phyloP scores from a whole-genome alignment of 37 sponge, comb jelly and placozoan genomes.

The Spongilla lacustris region DNA sequence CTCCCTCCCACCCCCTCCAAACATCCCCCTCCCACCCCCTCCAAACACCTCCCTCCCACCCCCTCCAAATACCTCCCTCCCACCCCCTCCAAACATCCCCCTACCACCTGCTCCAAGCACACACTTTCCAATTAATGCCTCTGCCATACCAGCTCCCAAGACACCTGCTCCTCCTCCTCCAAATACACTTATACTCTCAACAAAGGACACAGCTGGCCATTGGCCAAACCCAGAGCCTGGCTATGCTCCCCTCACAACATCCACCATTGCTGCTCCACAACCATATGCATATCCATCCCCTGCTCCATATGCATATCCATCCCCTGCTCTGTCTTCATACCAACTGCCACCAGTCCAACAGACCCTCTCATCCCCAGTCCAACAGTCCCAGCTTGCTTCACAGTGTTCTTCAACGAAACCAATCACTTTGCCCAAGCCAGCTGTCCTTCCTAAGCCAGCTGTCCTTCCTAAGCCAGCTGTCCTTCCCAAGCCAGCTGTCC shows the following conservation, averaged over 20 bases:
- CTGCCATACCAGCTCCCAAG: not conserved
- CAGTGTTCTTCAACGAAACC: not conserved
- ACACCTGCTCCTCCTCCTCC: not conserved
- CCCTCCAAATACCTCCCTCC: not conserved
- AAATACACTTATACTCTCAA: not conserved
- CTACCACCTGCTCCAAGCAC: not conserved
- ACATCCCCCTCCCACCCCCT: conserved; percentile 22
- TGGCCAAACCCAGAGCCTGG: not conserved
- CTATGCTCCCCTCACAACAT: not conserved
- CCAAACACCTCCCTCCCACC: conserved; percentile 9
- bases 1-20: conserved; percentile 27
- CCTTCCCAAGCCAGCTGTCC: not conserved
- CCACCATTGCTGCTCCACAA: too few relatives aligned
- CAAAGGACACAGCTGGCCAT: not conserved
- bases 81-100: not conserved
- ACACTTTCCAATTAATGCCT: not conserved
- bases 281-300: too few relatives aligned
- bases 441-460: not conserved
- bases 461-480: not conserved
- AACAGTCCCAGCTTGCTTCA: not conserved
- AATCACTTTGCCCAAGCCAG: not conserved
- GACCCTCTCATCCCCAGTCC: not conserved
- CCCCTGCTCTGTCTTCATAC: too few relatives aligned
- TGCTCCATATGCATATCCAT: too few relatives aligned
- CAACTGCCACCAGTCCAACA: not conserved